Conservation (phyloP, 2,888 invertebrate species). For the Phaedon cochleariae region DNA sequence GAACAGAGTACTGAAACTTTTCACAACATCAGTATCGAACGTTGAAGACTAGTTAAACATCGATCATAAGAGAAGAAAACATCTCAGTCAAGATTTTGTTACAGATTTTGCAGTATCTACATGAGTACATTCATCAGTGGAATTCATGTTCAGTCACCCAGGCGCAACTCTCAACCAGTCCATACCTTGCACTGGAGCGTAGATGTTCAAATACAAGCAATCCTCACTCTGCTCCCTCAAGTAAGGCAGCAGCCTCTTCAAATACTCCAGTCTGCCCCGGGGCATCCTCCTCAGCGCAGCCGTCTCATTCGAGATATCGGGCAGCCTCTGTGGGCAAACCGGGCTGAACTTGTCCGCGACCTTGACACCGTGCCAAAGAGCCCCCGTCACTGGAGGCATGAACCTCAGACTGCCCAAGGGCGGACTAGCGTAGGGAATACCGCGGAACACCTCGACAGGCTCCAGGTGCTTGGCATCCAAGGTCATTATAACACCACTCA, state of each 20-base stretch:
- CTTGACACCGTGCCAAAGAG: constrained; percentile 90
- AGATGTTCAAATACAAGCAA: constrained; percentile 96
- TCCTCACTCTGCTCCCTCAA: constrained; percentile 94
- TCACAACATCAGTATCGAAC: too few species aligned
- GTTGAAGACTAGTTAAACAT: too few species aligned
- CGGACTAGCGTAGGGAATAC: constrained; percentile 94
- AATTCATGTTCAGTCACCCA: neutral
- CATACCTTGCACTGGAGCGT: constrained; percentile 92
- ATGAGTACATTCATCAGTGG: too few species aligned
- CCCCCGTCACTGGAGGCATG: constrained; percentile 95
- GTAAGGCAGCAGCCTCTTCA: constrained; percentile 86
- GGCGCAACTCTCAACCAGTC: neutral
- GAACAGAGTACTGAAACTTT: too few species aligned
- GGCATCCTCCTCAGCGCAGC: constrained; percentile 87
- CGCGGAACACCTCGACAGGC: constrained; percentile 91
- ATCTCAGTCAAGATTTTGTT: too few species aligned
- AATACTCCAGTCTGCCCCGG: constrained; percentile 85
- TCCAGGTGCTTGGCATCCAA: constrained; percentile 83
- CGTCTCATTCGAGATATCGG: constrained; percentile 85
- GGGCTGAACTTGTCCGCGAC: constrained; percentile 88
- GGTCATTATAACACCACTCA: constrained; percentile 85
- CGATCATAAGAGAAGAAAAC: too few species aligned
- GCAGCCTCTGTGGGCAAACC: constrained; percentile 91
- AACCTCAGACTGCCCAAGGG: constrained; percentile 89
- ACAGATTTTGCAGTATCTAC: too few species aligned